Percentiles rank a stretch among this genome's conserved stretches.
Conservation (phyloP, 1,140 invertebrate species). For the Drosophila azteca region DNA sequence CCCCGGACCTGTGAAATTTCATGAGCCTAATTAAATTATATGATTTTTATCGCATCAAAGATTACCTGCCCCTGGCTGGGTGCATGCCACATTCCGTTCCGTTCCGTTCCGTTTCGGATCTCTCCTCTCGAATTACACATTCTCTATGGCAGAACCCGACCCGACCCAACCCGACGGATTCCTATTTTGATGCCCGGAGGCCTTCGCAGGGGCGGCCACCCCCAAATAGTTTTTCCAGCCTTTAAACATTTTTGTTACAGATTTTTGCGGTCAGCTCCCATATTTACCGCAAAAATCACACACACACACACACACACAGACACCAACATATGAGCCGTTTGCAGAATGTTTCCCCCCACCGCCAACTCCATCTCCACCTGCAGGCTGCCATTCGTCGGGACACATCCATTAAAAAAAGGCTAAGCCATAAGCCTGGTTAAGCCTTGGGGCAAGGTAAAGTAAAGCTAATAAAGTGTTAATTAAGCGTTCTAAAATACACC, state of each 20-base stretch:
- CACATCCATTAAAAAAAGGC: slow-evolving; percentile 10
- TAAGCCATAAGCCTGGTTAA: slow-evolving; percentile 50
- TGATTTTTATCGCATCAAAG: slow-evolving; percentile 49
- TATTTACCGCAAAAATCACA: slow-evolving; percentile 58
- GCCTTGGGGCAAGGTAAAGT: slow-evolving; percentile 44
- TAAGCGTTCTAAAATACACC: slow-evolving; percentile 61
- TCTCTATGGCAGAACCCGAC: neutral
- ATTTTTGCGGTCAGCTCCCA: slow-evolving; percentile 55
- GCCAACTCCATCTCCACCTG: neutral
- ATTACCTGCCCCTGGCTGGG: slow-evolving; percentile 29
- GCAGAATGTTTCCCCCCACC: too few relatives aligned
- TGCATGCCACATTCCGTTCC: neutral
- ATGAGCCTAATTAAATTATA: slow-evolving; percentile 62
- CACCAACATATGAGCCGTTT: neutral
- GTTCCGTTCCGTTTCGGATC: too few relatives aligned
- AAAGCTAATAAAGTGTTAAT: slow-evolving; percentile 70
- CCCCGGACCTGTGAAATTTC: slow-evolving; percentile 19
- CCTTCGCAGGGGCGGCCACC: neutral
- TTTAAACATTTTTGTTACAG: slow-evolving; percentile 62
- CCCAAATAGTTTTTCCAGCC: slow-evolving; percentile 62
- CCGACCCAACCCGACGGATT: too few relatives aligned
- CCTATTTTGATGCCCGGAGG: too few relatives aligned
- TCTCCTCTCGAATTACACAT: slow-evolving; percentile 31
- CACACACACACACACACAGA: slow-evolving; percentile 13
- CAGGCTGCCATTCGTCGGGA: neutral